Evolutionary conservation across 2,113 vertebrate genomes (phyloP), one percentile per base, ranked within the genome.

Genomic region (Oryzias celebensis): DNA sequence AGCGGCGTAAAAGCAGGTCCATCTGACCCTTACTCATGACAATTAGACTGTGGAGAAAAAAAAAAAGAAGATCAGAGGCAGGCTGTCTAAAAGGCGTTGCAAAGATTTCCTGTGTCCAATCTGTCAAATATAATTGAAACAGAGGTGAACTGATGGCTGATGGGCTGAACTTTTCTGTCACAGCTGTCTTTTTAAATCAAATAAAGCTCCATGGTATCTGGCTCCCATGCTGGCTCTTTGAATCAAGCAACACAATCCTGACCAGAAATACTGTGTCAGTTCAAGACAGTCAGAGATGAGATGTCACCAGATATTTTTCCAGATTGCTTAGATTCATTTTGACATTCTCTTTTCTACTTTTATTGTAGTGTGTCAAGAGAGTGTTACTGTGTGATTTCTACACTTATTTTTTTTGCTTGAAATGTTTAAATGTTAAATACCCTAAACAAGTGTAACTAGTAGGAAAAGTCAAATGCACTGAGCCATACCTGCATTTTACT

Each of bases 11-110:
- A 60, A 42, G 54, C 46, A 45, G 64, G 68, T 47, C 59, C 54
- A 36, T 17, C 45, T 72, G 67, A 79, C 75, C 81, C 84, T 81
- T 67, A 49, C 63, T 52, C 55, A 3, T 31, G 61, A 56, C 31
- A 18, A 77, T 74, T 41, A 61, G 58, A 52, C 50, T 7, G 42
- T 8, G 15, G 22, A n/a, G 50, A 58, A 14, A 57, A 63, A 46
- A 14, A 36, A 63, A n/a, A 59, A 46, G 48, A 45, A 53, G 59
- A 60, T 68, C 49, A 50, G 71, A 57, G 36, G 52, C 36, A 50
- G 44, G 45, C 4, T 4, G 46, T 26, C 55, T 12, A 43, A 62
- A 61, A 53, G 23, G 47, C 4, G 24, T 51, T 57, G 7, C 24
- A 18, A 18, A 36, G 52, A 70, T 70, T 62, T 52, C 20, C 56